Evolutionary conservation across 1,140 invertebrate species (phyloP).

Genomic region (Parasteatoda tepidariorum): DNA sequence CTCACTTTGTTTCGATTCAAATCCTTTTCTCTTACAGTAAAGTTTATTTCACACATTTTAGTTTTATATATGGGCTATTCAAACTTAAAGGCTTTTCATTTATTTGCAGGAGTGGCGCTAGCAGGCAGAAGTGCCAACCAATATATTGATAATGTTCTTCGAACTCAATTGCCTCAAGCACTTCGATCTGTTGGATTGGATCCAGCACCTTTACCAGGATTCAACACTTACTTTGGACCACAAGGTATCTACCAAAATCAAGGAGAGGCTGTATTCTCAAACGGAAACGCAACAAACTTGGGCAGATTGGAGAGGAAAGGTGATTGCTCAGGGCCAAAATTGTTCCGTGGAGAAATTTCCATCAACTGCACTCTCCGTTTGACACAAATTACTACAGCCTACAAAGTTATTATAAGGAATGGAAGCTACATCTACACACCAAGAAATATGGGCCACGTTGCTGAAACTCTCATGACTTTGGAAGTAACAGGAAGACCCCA

Average conservation of each 20-base stretch:
- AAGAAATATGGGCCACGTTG: constrained; percentile 3
- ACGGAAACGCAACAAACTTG: constrained; percentile 19
- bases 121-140: constrained; percentile 25
- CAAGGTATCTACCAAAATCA: not conserved
- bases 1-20: too few relatives aligned
- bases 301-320: not conserved
- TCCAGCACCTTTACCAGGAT: constrained; percentile 1
- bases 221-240: not conserved
- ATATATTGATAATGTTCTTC: constrained; percentile 34
- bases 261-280: not conserved
- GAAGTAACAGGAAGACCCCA: constrained; percentile 7
- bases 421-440: not conserved
- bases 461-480: constrained; percentile 2
- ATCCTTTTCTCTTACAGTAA: too few relatives aligned
- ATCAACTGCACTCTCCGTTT: constrained; percentile 33
- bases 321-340: constrained; percentile 23
- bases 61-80: too few relatives aligned
- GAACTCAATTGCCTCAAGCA: not conserved
- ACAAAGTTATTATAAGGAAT: not conserved
- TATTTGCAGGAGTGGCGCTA: constrained; percentile 10
- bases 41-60: too few relatives aligned
- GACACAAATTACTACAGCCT: not conserved
- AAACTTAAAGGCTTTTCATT: too few relatives aligned
- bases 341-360: not conserved
- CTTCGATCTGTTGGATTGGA: not conserved